Conservation (phyloP, 2,888 invertebrate genomes). For the Mylabris sibirica region DNA sequence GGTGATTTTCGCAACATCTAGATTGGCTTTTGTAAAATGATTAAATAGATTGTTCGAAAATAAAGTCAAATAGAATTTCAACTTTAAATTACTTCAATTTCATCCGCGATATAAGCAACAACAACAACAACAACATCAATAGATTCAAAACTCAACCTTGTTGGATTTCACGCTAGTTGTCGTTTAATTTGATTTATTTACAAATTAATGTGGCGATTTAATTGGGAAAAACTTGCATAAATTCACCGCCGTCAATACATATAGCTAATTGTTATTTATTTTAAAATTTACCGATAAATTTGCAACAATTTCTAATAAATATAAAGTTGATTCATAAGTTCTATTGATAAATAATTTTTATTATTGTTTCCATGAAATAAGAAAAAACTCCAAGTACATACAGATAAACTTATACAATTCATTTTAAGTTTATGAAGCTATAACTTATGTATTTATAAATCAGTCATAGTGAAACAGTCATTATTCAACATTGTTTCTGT, state of each 20-base stretch:
- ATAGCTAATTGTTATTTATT: conserved; percentile 8
- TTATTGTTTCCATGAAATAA: not conserved
- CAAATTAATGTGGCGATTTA: not conserved
- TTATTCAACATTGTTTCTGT: conserved; percentile 60
- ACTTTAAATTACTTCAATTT: not conserved
- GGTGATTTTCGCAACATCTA: not conserved
- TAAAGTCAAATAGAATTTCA: not conserved
- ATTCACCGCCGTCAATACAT: not conserved
- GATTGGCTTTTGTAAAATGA: not conserved
- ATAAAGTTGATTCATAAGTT: not conserved
- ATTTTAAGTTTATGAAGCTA: conserved; percentile 55
- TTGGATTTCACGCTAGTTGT: not conserved
- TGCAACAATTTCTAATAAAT: too few relatives aligned
- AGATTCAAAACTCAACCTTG: not conserved
- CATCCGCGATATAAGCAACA: not conserved
- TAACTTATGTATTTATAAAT: conserved; percentile 57
- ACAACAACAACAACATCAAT: not conserved
- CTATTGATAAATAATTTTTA: not conserved
- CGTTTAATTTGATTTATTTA: not conserved
- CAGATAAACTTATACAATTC: conserved; percentile 50
- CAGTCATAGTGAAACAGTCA: conserved; percentile 53
- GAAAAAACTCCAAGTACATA: conserved; percentile 33
- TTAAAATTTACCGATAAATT: not conserved
- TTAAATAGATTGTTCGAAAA: not conserved
- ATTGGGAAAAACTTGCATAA: conserved; percentile 8